Evolutionary conservation across 2,113 vertebrate genomes (phyloP), one percentile per base, ranked within the genome.

Genomic region (Collichthys lucidus): DNA sequence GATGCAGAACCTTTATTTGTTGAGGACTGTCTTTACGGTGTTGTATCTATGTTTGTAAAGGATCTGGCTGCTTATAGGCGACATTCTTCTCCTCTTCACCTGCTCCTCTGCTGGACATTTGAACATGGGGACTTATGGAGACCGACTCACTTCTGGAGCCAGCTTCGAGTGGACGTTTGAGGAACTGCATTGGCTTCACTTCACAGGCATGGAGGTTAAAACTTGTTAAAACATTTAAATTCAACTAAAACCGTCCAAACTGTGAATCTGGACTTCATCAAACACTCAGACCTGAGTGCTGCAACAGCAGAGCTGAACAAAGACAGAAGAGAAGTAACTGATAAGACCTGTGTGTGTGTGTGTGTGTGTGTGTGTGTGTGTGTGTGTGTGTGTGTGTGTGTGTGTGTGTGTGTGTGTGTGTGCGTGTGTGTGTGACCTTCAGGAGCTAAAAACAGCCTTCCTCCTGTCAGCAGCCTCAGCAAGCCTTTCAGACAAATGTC

Each of bases 361-460:
- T 67, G 61, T 60, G 61, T 74, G 24, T 26, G 24, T 26, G 24
- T 26, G 24, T 26, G 24, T 26, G 24, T 26, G 24, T 26, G 24
- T 26, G 24, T 26, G 24, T 26, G 24, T 26, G 22, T 70, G 71
- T 57, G 74, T 77, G 77, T 71, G 77, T 67, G 61, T 60, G 61
- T 74, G 24, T 26, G 24, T 26, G 24, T 26, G 24, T 26, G 24
- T 26, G 24, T 26, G 24, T 26, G 24, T 26, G 24, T 26, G 24
- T 26, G 24, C 2, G 62, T 63, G 66, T 64, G n/a, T 59, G 52
- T 71, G 72, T 80, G 75, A 83, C 80, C 84, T 85, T 84, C 82
- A 64, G 52, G 56, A 24, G 83, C 88, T 92, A 92, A 84, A 90
- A 92, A 86, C 81, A 86, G 87, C 76, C 47, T 17, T 0, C 16